Conservation (phyloP, 2,888 invertebrate genomes). For the Eulithis prunata region DNA sequence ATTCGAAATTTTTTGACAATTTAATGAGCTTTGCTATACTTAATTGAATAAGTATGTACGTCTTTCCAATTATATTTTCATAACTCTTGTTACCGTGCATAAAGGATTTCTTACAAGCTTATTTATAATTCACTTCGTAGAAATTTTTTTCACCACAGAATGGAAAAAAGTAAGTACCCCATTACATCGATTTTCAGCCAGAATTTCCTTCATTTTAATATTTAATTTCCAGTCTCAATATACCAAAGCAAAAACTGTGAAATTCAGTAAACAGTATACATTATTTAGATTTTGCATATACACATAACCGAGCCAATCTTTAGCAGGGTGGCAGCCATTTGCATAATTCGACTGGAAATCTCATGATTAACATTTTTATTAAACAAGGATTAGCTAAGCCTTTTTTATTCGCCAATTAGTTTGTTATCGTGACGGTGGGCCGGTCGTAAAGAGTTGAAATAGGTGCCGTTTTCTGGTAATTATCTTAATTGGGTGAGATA, state of each 20-base stretch:
- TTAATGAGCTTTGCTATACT: not conserved
- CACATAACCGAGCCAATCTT: constrained; percentile 41
- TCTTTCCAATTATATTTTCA: not conserved
- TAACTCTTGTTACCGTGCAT: not conserved
- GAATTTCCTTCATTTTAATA: not conserved
- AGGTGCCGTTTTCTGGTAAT: constrained; percentile 75
- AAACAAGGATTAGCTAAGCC: constrained; percentile 82
- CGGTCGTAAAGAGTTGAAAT: constrained; percentile 82
- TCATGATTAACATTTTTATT: constrained; percentile 84
- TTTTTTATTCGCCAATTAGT: constrained; percentile 84
- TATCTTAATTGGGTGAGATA: constrained; percentile 76
- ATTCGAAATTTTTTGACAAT: too few species aligned
- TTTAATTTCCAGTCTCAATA: constrained; percentile 17
- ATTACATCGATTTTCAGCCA: too few species aligned
- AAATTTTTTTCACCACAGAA: too few species aligned
- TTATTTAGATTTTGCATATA: constrained; percentile 35
- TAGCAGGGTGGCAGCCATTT: constrained; percentile 57
- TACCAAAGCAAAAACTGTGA: constrained; percentile 19
- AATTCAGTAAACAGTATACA: constrained; percentile 44
- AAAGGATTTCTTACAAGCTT: not conserved
- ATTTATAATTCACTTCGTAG: too few species aligned
- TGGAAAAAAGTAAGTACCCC: too few species aligned
- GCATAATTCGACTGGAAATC: constrained; percentile 76
- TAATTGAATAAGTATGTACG: not conserved
- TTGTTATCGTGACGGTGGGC: constrained; percentile 73